Base-by-base conservation (phyloP, 2,113 vertebrate species). In the Ochotona curzoniae region DNA sequence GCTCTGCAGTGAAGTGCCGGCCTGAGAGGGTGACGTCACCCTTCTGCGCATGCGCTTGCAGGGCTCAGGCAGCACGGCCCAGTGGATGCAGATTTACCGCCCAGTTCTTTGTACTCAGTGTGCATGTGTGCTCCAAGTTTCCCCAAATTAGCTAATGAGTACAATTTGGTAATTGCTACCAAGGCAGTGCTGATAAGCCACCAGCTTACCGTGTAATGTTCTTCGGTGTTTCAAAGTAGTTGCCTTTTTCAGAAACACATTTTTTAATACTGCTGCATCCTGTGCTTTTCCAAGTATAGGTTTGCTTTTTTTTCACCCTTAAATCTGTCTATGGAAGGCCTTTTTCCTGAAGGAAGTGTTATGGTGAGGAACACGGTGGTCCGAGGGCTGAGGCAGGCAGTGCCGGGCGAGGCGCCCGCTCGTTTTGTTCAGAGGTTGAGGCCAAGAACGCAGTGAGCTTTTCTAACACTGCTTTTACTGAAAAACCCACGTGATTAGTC, bases 21-120 rank as follows among this genome's bases (percentile, higher is more conserved):
- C 49, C 93, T 30, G 73, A 66, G 83, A 17, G 74, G 97, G 83
- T 98, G 98, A 98, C 96, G 94, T 98, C 98, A 98, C 49, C 97
- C 84, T 54, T 74, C 57, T 94, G 12, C 94, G 93, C 90, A 86
- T 66, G 94, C 75, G 96, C 83, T 80, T 80, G 88, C 8, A 47
- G 90, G 82, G 91, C 7, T 87, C 86, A 89, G 94, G 93, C 92
- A 47, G 93, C 78, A 89, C 76, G 20, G 26, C 0, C 0, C 0
- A 83, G 35, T 66, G 18, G 14, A 97, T 92, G 28, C 93, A 28
- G 93, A 79, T 87, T 93, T 87, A 67, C 95, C 95, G 71, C 76
- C 63, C 75, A 78, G 87, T 87, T 86, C 78, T 84, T 96, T 90
- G 91, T 95, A 23, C 80, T 63, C 61, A 25, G 71, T 90, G 83